These are phyloP conservation scores for Colletes collaris DNA, from an alignment of 2,888 invertebrate species.

Conservation along the genomic window DNA sequence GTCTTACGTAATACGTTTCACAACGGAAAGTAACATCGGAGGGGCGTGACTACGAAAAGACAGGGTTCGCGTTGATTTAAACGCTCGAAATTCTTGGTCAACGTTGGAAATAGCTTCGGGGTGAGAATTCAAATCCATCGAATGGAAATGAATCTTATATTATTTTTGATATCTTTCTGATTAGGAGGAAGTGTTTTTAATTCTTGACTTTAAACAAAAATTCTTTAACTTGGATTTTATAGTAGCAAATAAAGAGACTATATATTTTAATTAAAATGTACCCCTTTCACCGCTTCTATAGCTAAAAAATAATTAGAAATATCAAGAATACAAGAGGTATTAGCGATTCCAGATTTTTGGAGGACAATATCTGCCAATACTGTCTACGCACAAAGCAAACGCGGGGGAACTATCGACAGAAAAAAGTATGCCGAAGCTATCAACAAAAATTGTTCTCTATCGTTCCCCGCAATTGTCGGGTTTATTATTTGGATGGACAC, in stretches of 20 bases:
- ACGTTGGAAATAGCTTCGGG: no score
- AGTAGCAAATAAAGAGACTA: no score
- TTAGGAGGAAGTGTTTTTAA: no score
- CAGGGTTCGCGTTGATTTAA: slow-evolving; percentile 24
- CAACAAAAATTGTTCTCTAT: not conserved
- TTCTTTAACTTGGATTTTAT: no score
- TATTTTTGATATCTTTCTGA: not conserved
- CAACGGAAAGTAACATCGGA: slow-evolving; percentile 19
- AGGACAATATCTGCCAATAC: no score
- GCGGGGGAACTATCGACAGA: not conserved
- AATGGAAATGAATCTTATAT: not conserved
- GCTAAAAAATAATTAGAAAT: no score
- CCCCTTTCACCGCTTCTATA: no score
- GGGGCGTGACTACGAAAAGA: not conserved
- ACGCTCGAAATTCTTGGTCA: slow-evolving; percentile 8
- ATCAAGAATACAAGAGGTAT: no score
- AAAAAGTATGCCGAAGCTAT: not conserved
- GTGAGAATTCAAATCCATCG: not conserved
- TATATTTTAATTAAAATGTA: no score
- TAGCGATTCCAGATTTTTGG: not conserved
- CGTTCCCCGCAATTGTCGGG: slow-evolving; percentile 1
- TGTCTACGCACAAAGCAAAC: not conserved
- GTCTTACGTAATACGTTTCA: slow-evolving; percentile 17
- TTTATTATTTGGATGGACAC: slow-evolving; percentile 21
- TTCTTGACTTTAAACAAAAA: no score